These are phyloP conservation scores for Dunckerocampus dactyliophorus DNA, from an alignment of 2,113 vertebrate genomes.

Conservation along the genomic window DNA sequence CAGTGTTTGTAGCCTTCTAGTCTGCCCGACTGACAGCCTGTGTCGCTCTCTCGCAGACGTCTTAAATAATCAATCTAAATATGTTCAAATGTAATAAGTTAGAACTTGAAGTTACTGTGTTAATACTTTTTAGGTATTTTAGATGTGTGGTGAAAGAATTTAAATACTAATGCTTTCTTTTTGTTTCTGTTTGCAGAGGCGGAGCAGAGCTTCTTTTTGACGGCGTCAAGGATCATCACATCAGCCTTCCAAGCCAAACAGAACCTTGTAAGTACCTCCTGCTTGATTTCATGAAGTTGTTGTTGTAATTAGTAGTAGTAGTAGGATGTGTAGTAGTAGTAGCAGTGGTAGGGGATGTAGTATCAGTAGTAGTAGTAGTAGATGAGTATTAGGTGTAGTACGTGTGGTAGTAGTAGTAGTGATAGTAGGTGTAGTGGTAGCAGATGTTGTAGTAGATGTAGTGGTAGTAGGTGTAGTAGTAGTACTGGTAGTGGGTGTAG, in stretches of 20 bases:
- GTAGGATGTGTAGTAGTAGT: no score
- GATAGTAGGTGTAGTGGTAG: no score
- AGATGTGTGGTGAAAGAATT: background rate
- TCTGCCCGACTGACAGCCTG: background rate
- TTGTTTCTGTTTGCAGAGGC: constrained; percentile 75
- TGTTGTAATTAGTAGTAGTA: no score
- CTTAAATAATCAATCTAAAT: background rate
- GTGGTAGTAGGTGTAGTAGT: no score
- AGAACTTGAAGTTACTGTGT: background rate
- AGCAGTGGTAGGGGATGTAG: no score
- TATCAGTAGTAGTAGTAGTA: no score
- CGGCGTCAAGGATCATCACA: constrained; percentile 87
- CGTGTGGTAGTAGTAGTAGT: no score
- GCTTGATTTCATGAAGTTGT: no score
- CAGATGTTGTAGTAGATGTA: no score
- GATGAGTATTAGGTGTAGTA: no score
- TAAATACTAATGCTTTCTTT: background rate
- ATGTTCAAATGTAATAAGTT: background rate
- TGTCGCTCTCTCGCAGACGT: background rate
- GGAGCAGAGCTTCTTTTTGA: constrained; percentile 92
- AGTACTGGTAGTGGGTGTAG: no score
- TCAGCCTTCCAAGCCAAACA: constrained; percentile 84
- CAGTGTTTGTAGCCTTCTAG: background rate
- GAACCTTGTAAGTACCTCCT: constrained; percentile 87
- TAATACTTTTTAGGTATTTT: background rate